A percentile compares a stretch with the other conserved stretches of the same genome.
phyloP scores from a whole-genome alignment of 2,113 vertebrate species.

The Gadus chalcogrammus region DNA sequence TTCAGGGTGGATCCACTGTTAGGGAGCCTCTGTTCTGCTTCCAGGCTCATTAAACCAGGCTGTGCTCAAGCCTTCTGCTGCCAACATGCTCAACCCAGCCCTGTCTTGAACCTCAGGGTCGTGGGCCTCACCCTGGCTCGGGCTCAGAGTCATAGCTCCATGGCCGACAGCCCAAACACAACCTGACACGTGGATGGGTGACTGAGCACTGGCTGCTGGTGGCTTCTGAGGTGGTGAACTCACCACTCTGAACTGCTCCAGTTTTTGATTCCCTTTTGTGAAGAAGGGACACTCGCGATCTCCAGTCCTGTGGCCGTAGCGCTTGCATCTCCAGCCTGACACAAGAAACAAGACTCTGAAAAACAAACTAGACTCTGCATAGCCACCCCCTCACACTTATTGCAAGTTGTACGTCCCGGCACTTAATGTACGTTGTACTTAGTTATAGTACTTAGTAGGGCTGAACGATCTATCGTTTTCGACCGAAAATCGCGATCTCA shows the following conservation, averaged over 20 bases:
- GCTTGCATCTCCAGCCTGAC: constrained; percentile 94
- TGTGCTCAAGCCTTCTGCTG: constrained; percentile 18
- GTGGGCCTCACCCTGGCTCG: too few relatives aligned
- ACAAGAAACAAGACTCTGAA: constrained; percentile 25
- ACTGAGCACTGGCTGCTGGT: too few relatives aligned
- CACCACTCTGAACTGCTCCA: constrained; percentile 98
- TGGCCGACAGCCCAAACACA: too few relatives aligned
- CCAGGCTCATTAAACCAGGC: background rate
- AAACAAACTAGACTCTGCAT: background rate
- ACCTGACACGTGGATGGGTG: too few relatives aligned
- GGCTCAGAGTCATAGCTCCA: too few relatives aligned
- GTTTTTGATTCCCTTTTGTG: constrained; percentile 96
- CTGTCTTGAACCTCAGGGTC: too few relatives aligned
- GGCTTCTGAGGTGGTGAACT: constrained; percentile 47
- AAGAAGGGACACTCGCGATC: constrained; percentile 96
- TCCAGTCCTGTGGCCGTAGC: constrained; percentile 93
- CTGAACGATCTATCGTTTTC: too few relatives aligned
- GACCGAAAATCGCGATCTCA: too few relatives aligned
- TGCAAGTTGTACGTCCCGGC: too few relatives aligned
- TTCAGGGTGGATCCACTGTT: constrained; percentile 11
- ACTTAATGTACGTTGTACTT: too few relatives aligned
- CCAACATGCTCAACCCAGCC: constrained; percentile 20
- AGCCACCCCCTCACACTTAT: too few relatives aligned
- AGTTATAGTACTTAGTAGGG: too few relatives aligned
- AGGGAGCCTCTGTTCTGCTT: constrained; percentile 19